Base-by-base conservation (phyloP, 2,797 vertebrate genomes). In the Sandelia bainsii region DNA sequence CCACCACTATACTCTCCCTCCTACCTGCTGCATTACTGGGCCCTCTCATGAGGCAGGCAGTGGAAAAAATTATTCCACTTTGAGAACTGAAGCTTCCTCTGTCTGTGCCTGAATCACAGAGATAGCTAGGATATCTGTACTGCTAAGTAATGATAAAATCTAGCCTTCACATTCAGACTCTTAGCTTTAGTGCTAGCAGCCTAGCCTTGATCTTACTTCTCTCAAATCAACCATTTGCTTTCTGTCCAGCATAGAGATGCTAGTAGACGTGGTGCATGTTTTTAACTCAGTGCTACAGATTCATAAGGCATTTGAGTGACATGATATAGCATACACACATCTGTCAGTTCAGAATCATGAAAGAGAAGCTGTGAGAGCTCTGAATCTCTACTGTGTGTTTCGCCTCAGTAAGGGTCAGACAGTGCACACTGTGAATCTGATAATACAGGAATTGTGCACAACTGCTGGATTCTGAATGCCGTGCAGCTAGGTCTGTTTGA, bases 341-440 rank as follows among this genome's bases (percentile, higher is more conserved):
- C 20, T 40, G 45, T 44, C 68, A 51, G 73, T 40, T 20, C 27
- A 34, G 37, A 44, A 51, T 64, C 46, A 34, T 67, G 60, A 75
- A 70, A n/a, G 27, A 59, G 59, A 62, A 23, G 3, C 17, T 19
- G 60, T 54, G 39, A 53, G 59, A 61, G 13, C 46, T 62, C 23
- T 58, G 46, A 54, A 23, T 62, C 62, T 65, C 49, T 49, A 51
- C 56, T 23, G 29, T 62, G 65, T 32, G 57, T 16, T 76, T 53
- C 10, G 3, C 12, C 49, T 66, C 40, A 20, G 76, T 19, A 3
- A 23, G 23, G 62, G 69, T 77, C 66, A 69, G 23, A 57, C 44
- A 56, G 50, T 67, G 50, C 53, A 23, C 69, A 23, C 50, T 4
- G 5, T 75, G 69, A 75, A 82, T 87, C 72, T 79, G 58, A 79